A percentile compares a stretch with the other conserved stretches of the same genome.
Evolutionary conservation across 2,113 vertebrate genomes (phyloP).

Genomic region (Lepidothrix coronata): DNA sequence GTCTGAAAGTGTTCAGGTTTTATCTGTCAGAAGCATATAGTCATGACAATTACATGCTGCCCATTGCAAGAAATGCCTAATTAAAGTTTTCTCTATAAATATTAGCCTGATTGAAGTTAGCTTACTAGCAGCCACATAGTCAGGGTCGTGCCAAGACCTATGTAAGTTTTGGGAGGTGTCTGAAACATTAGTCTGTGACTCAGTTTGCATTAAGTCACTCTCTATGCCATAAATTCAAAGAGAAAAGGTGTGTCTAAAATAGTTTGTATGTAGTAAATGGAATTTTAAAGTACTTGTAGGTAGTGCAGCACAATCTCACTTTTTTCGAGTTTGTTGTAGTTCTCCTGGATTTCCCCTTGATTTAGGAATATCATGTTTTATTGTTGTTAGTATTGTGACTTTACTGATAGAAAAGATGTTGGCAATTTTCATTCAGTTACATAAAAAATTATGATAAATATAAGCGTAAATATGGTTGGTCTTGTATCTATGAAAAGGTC

Average conservation of each 20-base stretch:
- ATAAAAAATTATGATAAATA: background rate
- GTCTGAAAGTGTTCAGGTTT: no score
- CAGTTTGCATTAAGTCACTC: background rate
- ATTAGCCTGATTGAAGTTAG: background rate
- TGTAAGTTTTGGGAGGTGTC: background rate
- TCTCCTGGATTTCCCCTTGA: background rate
- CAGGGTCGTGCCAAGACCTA: background rate
- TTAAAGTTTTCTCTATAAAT: conserved; percentile 18
- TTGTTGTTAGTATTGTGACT: background rate
- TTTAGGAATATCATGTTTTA: background rate
- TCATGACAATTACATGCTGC: background rate
- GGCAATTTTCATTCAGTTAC: background rate
- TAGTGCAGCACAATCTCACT: background rate
- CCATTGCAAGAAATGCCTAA: conserved; percentile 2
- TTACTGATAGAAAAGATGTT: background rate
- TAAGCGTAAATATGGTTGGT: background rate
- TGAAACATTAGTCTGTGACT: background rate
- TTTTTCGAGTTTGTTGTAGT: background rate
- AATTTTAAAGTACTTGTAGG: background rate
- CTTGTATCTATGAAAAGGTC: background rate
- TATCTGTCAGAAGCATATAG: background rate
- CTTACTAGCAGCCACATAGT: background rate
- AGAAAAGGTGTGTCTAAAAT: background rate
- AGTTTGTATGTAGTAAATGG: background rate
- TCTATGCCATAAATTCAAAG: background rate